A percentile compares a stretch with the other conserved stretches of the same genome.
Evolutionary conservation across 2,888 invertebrate species (phyloP).

Genomic region (Globia sparganii): DNA sequence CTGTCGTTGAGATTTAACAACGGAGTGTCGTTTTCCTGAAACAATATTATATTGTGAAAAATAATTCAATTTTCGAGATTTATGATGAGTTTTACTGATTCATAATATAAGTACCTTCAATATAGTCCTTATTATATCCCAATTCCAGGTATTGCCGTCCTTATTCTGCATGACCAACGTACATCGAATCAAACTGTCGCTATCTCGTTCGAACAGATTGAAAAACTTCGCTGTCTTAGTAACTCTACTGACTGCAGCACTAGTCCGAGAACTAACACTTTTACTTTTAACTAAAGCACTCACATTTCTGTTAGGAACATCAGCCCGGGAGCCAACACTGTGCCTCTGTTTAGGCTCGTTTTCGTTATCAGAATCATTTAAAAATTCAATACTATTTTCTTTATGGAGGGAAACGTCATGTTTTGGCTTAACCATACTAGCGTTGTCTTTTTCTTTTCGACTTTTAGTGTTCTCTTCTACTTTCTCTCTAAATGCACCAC

Average conservation of each 20-base stretch:
- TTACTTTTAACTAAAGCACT: slow-evolving; percentile 87
- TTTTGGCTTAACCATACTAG: slow-evolving; percentile 79
- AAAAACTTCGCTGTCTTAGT: slow-evolving; percentile 87
- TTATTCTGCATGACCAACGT: slow-evolving; percentile 95
- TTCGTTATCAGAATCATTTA: slow-evolving; percentile 85
- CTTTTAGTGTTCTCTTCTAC: slow-evolving; percentile 81
- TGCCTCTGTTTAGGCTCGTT: slow-evolving; percentile 84
- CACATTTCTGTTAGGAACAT: slow-evolving; percentile 86
- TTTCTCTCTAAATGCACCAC: slow-evolving; percentile 81
- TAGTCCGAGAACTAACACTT: slow-evolving; percentile 86
- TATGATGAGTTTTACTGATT: background rate
- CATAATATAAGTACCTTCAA: slow-evolving; percentile 92
- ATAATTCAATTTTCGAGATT: background rate
- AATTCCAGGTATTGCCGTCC: slow-evolving; percentile 97
- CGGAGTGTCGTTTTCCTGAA: slow-evolving; percentile 82
- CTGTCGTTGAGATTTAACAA: slow-evolving; percentile 84
- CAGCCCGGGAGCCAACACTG: slow-evolving; percentile 85
- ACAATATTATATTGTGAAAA: slow-evolving; percentile 26
- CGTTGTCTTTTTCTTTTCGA: slow-evolving; percentile 84
- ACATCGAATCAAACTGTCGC: slow-evolving; percentile 93
- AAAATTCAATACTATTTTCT: slow-evolving; percentile 83
- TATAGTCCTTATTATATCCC: slow-evolving; percentile 96
- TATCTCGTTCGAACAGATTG: slow-evolving; percentile 91
- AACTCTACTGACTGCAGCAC: slow-evolving; percentile 84
- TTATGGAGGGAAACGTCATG: slow-evolving; percentile 74